phyloP scores from a whole-genome alignment of 1,140 invertebrate species.

The Zaprionus capensis region DNA sequence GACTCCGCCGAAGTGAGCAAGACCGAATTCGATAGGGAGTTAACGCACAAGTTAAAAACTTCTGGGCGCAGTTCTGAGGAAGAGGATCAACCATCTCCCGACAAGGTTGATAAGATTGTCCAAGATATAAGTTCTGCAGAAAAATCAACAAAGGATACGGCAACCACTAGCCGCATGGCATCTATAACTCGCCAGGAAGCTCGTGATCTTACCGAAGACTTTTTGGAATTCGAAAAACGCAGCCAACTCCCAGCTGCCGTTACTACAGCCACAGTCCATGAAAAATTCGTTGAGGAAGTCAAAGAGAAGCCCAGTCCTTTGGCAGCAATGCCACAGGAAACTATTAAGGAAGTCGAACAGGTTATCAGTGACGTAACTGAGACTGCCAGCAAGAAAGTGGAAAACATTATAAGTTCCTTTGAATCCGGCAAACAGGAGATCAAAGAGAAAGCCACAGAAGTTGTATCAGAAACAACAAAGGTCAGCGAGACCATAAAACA shows the following conservation, averaged over 20 bases:
- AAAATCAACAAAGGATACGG: conserved; percentile 59
- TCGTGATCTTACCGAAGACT: conserved; percentile 76
- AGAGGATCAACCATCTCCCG: conserved; percentile 59
- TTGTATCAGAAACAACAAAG: conserved; percentile 55
- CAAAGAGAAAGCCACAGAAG: conserved; percentile 21
- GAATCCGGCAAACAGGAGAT: conserved; percentile 51
- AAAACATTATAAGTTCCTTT: conserved; percentile 70
- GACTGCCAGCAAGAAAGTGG: conserved; percentile 69
- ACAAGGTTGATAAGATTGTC: conserved; percentile 71
- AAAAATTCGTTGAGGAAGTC: conserved; percentile 76
- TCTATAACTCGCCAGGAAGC: conserved; percentile 73
- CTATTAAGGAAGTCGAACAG: conserved; percentile 60
- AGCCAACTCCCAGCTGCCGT: conserved; percentile 61
- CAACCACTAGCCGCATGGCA: conserved; percentile 52
- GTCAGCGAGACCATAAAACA: conserved; percentile 74
- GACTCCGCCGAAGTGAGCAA: conserved; percentile 77
- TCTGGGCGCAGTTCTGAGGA: conserved; percentile 80
- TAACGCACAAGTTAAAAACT: conserved; percentile 80
- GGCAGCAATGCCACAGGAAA: conserved; percentile 56
- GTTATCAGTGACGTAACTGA: conserved; percentile 71
- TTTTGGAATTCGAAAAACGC: conserved; percentile 75
- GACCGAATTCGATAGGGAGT: conserved; percentile 82
- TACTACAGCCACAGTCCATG: conserved; percentile 59
- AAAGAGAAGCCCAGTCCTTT: conserved; percentile 73
- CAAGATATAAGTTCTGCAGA: conserved; percentile 74